Evolutionary conservation across 2,113 vertebrate species (phyloP).

Genomic region (Mungos mungo): DNA sequence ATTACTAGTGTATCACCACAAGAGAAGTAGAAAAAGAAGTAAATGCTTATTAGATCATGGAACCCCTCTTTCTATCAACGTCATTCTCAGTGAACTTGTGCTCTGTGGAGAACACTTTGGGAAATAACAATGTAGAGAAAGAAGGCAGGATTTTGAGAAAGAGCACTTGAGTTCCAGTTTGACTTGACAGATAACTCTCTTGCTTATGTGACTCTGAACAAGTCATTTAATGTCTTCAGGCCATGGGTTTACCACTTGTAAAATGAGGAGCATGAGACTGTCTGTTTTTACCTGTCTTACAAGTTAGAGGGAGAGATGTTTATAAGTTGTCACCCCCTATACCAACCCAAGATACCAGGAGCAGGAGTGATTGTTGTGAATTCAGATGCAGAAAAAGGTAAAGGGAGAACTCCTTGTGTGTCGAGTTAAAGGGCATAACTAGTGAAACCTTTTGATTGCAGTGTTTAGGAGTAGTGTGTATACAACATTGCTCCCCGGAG

Average conservation of each 20-base stretch:
- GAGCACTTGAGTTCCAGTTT: background rate
- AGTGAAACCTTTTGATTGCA: background rate
- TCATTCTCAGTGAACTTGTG: background rate
- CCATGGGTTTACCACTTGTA: background rate
- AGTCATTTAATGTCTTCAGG: background rate
- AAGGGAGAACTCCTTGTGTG: background rate
- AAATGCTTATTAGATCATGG: background rate
- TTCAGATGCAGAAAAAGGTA: background rate
- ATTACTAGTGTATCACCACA: background rate
- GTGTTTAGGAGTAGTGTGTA: background rate
- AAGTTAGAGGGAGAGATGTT: background rate
- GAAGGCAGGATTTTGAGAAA: background rate
- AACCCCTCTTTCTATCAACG: background rate
- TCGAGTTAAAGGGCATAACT: background rate
- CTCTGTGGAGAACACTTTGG: background rate
- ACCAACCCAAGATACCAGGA: background rate
- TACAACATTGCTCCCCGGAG: background rate
- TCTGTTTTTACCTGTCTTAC: background rate
- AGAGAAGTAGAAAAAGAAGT: conserved; percentile 17
- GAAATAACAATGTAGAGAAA: background rate
- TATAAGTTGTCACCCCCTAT: background rate
- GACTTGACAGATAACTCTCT: background rate
- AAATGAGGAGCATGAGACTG: background rate
- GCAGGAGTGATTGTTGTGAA: background rate
- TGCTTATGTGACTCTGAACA: conserved; percentile 16